Evolutionary conservation across 2,797 vertebrate species (phyloP), one percentile per base, ranked within the genome.

Genomic region (Sternotherus odoratus): DNA sequence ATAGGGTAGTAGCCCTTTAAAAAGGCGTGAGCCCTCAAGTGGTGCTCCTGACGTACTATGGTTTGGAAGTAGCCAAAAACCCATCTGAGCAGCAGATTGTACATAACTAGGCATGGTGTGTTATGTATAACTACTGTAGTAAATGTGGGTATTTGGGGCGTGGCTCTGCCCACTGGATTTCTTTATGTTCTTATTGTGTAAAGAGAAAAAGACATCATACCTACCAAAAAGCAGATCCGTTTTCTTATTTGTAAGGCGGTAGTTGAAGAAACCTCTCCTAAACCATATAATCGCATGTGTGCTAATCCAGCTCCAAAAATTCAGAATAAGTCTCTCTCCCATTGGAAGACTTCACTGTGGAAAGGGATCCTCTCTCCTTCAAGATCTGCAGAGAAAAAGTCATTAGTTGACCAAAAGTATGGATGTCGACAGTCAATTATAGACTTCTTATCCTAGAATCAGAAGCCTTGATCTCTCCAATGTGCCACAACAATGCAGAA

Each of bases 101-200:
- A 92, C 84, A 33, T 28, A 86, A 63, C 91, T 92, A 86, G 91
- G 86, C 57, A 77, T 96, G 90, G 90, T 21, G 3, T 94, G 91
- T 97, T 95, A 72, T 89, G 90, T 50, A 90, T 86, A 95, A 87
- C 75, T 87, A 43, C 43, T 43, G 43, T 43, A 87, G 84, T 84
- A 95, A 96, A 95, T 85, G 72, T 90, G 89, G 95, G 92, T 97
- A 87, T 92, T 95, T 77, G n/a, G 87, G 82, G 89, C 95, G 94
- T 92, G 89, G 15, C 94, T 95, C 93, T 74, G 93, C 92, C 88
- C 88, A 83, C 6, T 33, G 85, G 1, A 0, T 86, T 96, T 87
- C 86, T 87, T 33, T 16, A 0, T 90, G 89, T 87, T 93, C 91
- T 93, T 93, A 94, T 66, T 92, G 84, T 92, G 78, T 91, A 94